Conservation (phyloP, 1,140 invertebrate species). For the Acarapis woodi region DNA sequence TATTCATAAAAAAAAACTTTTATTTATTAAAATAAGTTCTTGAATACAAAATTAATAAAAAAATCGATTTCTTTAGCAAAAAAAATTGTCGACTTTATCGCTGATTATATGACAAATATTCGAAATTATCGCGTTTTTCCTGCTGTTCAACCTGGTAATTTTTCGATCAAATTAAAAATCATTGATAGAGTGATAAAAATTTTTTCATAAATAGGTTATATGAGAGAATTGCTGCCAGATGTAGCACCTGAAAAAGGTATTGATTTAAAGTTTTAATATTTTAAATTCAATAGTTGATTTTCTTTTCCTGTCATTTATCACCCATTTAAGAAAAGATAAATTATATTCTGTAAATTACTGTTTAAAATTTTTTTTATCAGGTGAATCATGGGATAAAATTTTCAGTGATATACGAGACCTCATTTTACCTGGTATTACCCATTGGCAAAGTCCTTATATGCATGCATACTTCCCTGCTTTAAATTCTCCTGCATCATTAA, state of each 20-base stretch:
- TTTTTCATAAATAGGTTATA: no score
- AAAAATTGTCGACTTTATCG: conserved; percentile 19
- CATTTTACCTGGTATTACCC: conserved; percentile 35
- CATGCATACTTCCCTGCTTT: conserved; percentile 83
- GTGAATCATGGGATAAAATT: conserved; percentile 21
- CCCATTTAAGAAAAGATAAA: no score
- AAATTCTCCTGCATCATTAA: conserved; percentile 61
- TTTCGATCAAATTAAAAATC: no score
- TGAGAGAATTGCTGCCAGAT: conserved; percentile 18
- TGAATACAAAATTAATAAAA: neutral
- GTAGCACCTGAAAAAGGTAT: conserved; percentile 17
- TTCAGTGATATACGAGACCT: conserved; percentile 25
- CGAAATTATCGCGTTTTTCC: conserved; percentile 28
- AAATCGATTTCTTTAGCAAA: conserved; percentile 3
- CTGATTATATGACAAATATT: conserved; percentile 31
- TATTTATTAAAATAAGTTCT: conserved; percentile 1
- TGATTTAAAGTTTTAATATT: no score
- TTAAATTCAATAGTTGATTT: no score
- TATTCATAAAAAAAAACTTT: conserved; percentile 2
- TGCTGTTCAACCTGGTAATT: conserved; percentile 24
- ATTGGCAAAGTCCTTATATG: conserved; percentile 81
- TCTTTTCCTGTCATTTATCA: no score
- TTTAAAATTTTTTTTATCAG: no score
- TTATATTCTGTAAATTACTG: no score
- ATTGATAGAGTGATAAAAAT: no score